phyloP scores from a whole-genome alignment of 2,797 vertebrate species.

The Myripristis jacobus region DNA sequence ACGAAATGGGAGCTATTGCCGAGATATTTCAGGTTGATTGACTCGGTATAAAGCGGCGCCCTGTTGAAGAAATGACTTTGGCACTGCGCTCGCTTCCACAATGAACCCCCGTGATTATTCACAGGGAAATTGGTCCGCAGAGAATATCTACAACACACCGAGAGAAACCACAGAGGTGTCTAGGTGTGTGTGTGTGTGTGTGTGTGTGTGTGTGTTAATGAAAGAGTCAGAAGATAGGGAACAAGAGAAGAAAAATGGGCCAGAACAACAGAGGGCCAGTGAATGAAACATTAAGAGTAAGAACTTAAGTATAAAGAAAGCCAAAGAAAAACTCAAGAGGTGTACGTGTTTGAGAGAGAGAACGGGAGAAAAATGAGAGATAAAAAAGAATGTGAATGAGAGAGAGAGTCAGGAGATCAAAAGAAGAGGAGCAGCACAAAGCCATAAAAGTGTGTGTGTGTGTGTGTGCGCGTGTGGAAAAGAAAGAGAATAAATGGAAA shows the following conservation, averaged over 20 bases:
- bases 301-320: constrained; percentile 24
- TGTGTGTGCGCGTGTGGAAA: not conserved
- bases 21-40: constrained; percentile 77
- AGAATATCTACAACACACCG: constrained; percentile 61
- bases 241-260: constrained; percentile 29
- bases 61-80: constrained; percentile 76
- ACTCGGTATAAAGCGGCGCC: constrained; percentile 69
- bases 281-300: constrained; percentile 50
- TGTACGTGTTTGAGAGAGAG: not conserved
- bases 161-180: constrained; percentile 43
- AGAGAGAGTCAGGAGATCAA: constrained; percentile 33
- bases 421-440: constrained; percentile 2
- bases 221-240: constrained; percentile 40
- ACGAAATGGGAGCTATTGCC: constrained; percentile 60
- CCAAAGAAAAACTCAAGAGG: not conserved
- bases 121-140: constrained; percentile 65
- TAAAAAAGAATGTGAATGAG: not conserved
- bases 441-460: constrained; percentile 4
- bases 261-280: constrained; percentile 33
- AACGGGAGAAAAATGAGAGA: not conserved
- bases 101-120: constrained; percentile 72
- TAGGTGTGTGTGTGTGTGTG: constrained; percentile 19
- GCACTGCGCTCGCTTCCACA: constrained; percentile 61
- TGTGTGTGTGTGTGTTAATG: constrained; percentile 52
- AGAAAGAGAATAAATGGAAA: not conserved